These are phyloP conservation scores for Uloborus diversus DNA, from an alignment of 1,140 invertebrate species.

Conservation along the genomic window DNA sequence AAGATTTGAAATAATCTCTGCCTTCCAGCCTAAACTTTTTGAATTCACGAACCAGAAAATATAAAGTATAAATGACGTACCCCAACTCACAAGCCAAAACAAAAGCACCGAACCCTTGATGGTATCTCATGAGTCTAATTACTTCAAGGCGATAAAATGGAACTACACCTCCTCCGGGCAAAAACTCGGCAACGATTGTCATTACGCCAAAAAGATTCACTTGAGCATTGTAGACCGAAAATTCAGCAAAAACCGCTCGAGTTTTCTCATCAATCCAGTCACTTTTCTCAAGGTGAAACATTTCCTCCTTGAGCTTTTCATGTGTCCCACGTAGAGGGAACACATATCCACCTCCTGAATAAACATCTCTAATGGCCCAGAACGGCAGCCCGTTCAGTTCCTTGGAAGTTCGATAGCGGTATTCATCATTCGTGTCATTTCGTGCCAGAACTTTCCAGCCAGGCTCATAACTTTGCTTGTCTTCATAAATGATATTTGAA, in stretches of 20 bases:
- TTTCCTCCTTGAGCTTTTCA: slow-evolving; percentile 61
- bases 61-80: slow-evolving; percentile 67
- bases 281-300: slow-evolving; percentile 64
- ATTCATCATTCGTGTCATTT: slow-evolving; percentile 63
- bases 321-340: slow-evolving; percentile 66
- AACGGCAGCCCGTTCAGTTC: slow-evolving; percentile 67
- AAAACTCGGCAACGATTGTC: slow-evolving; percentile 69
- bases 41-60: slow-evolving; percentile 68
- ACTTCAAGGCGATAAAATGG: slow-evolving; percentile 69
- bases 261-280: slow-evolving; percentile 71
- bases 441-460: slow-evolving; percentile 62
- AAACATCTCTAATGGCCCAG: slow-evolving; percentile 66
- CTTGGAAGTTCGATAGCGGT: slow-evolving; percentile 62
- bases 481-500: slow-evolving; percentile 60
- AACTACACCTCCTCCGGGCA: slow-evolving; percentile 68
- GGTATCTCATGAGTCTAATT: slow-evolving; percentile 64
- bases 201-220: slow-evolving; percentile 69
- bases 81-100: slow-evolving; percentile 65
- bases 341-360: slow-evolving; percentile 71
- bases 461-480: slow-evolving; percentile 59
- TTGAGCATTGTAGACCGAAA: slow-evolving; percentile 71
- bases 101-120: slow-evolving; percentile 62
- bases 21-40: slow-evolving; percentile 62
- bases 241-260: slow-evolving; percentile 71
- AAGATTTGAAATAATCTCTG: slow-evolving; percentile 66